Evolutionary conservation across 2,113 vertebrate species (phyloP).

Genomic region (Mirza zaza): DNA sequence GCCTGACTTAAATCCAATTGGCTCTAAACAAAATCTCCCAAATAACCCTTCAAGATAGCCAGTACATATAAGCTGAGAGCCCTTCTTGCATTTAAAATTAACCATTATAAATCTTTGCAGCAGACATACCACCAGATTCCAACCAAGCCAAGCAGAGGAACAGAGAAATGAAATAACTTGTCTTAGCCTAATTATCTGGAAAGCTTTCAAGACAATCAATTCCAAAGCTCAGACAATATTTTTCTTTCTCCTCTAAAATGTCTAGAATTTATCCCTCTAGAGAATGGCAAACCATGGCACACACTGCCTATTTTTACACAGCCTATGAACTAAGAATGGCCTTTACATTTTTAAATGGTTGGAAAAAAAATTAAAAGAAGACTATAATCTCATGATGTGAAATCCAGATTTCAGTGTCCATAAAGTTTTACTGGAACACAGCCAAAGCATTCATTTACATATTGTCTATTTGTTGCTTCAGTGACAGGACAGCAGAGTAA

Average conservation of each 20-base stretch:
- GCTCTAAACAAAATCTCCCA: background rate
- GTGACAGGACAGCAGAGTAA: background rate
- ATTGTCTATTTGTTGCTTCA: background rate
- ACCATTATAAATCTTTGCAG: background rate
- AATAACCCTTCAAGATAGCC: background rate
- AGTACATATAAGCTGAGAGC: background rate
- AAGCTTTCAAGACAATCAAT: conserved; percentile 6
- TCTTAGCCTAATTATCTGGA: background rate
- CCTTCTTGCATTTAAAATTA: background rate
- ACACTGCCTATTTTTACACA: background rate
- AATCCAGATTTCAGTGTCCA: background rate
- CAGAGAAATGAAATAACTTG: background rate
- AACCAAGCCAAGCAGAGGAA: background rate
- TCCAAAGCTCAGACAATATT: background rate
- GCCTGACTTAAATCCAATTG: background rate
- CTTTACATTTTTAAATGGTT: background rate
- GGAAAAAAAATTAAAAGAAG: background rate
- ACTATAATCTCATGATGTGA: background rate
- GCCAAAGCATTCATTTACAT: background rate
- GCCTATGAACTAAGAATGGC: background rate
- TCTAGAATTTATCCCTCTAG: background rate
- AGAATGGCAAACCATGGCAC: background rate
- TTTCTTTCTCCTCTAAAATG: background rate
- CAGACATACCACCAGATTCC: background rate
- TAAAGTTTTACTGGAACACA: background rate